Evolutionary conservation across 2,888 invertebrate species (phyloP), one percentile per base, ranked within the genome.

Genomic region (Hyppa rectilinea): DNA sequence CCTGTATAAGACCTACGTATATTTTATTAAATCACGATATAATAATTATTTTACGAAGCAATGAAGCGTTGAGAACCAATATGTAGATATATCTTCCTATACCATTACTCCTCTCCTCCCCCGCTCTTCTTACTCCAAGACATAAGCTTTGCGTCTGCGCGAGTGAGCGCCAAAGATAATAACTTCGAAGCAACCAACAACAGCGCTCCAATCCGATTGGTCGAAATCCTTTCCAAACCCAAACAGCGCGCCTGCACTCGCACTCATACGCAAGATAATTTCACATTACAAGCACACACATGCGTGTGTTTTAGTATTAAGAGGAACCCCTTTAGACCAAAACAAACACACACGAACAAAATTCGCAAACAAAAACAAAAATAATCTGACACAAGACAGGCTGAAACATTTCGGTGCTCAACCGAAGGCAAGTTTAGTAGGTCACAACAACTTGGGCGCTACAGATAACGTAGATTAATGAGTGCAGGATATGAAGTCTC

Each of bases 381-480:
- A 80, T 73, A 74, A 78, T 81, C 78, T 78, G 80, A 86, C 78
- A 75, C 74, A 71, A 73, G 76, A 79, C 78, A 74, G 76, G 74
- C 82, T 67, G 66, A 69, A 76, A 72, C 64, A 70, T 64, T 80
- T 75, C 38, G 71, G 71, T 60, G 61, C 58, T 53, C 59, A 34
- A 71, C 36, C 59, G 40, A 55, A 67, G 58, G 61, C 49, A 75
- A 81, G 55, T 78, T 79, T 78, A 78, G 73, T 71, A 71, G 72
- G 82, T 82, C 82, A 72, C 73, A 66, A 38, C 76, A 79, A 85
- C 80, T 84, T 83, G 73, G 75, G 72, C 58, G 63, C 71, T 68
- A 60, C 45, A 84, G 84, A 82, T 82, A 82, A 82, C 75, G 60
- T 60, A 84, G 84, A 82, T 84, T 78, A 84, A 81, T 84, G 75